Evolutionary conservation across 2,797 vertebrate genomes (phyloP).

Genomic region (Clarias pachynema): DNA sequence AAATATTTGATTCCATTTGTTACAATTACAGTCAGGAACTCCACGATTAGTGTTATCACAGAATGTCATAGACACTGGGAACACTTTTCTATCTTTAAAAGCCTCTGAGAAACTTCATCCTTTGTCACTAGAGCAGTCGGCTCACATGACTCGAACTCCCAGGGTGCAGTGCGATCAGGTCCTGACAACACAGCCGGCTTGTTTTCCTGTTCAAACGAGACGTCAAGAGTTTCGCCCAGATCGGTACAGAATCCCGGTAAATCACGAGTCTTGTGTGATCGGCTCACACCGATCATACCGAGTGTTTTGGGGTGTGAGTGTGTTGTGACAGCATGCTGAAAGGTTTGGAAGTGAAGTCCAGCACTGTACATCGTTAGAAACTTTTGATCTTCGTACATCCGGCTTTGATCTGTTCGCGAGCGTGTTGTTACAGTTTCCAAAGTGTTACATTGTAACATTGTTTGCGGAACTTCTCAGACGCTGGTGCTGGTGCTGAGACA

Average conservation of each 20-base stretch:
- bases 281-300: no score
- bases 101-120: not conserved
- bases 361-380: not conserved
- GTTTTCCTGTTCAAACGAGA: not conserved
- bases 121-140: not conserved
- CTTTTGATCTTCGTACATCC: not conserved
- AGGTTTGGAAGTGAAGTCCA: not conserved
- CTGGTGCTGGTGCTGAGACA: not conserved
- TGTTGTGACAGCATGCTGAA: not conserved
- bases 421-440: no score
- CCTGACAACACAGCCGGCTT: constrained; percentile 15
- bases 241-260: not conserved
- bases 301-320: not conserved
- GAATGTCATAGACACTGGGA: no score
- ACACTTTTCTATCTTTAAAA: not conserved
- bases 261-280: not conserved
- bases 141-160: constrained; percentile 51
- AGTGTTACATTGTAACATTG: no score
- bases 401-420: not conserved
- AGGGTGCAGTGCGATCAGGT: constrained; percentile 39
- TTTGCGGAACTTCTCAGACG: not conserved
- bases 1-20: no score
- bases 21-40: no score
- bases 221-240: no score
- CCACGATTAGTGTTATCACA: no score